phyloP scores from a whole-genome alignment of 2,888 invertebrate species.

The Patella depressa region DNA sequence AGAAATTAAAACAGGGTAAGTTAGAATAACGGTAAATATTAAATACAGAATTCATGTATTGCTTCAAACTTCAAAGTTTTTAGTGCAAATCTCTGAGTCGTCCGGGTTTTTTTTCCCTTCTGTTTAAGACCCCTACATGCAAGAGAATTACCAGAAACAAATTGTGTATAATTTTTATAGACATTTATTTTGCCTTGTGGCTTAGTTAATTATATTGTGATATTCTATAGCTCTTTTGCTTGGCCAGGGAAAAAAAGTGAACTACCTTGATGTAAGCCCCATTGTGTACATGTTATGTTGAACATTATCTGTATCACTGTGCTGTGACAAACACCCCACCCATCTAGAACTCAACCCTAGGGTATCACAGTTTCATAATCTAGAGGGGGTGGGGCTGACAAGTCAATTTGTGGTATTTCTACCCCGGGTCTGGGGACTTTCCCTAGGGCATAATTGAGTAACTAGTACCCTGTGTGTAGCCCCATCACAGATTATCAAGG shows the following conservation, averaged over 20 bases:
- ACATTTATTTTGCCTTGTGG: too few species aligned
- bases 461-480: constrained; percentile 46
- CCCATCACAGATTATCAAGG: constrained; percentile 30
- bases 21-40: background rate
- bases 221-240: constrained; percentile 53
- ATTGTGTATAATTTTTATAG: too few species aligned
- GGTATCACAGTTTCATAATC: constrained; percentile 45
- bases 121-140: background rate
- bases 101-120: too few species aligned
- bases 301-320: constrained; percentile 60
- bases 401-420: constrained; percentile 48
- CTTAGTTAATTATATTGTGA: constrained; percentile 45
- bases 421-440: constrained; percentile 62
- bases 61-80: too few species aligned
- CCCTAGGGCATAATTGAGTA: constrained; percentile 48
- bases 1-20: constrained; percentile 94
- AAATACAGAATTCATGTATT: background rate
- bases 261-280: constrained; percentile 54
- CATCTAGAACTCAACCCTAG: constrained; percentile 47
- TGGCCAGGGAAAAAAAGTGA: constrained; percentile 49
- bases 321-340: constrained; percentile 54
- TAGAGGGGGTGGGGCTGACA: constrained; percentile 33
- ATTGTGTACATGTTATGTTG: constrained; percentile 48
- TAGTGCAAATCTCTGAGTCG: background rate
- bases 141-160: background rate